Evolutionary conservation across 2,797 vertebrate genomes (phyloP).

Genomic region (Anguilla marmorata): DNA sequence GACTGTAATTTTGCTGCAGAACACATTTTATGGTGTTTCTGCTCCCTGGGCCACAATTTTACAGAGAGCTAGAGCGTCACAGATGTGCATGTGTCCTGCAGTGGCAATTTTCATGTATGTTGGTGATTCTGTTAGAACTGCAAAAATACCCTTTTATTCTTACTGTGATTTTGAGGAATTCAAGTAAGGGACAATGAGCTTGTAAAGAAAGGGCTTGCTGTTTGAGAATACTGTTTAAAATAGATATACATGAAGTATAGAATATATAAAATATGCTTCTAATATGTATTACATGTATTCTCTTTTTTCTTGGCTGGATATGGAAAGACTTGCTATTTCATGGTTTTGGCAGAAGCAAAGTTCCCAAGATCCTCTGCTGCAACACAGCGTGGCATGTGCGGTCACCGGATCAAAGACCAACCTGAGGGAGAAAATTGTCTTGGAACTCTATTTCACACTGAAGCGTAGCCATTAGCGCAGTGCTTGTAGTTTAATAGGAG

Average conservation of each 20-base stretch:
- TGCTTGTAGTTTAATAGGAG: conserved; percentile 50
- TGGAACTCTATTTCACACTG: conserved; percentile 46
- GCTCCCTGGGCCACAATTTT: conserved; percentile 41
- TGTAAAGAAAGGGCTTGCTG: neutral
- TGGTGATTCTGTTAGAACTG: neutral
- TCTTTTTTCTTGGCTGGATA: neutral
- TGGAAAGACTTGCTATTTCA: neutral
- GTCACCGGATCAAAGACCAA: conserved; percentile 38
- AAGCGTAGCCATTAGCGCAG: conserved; percentile 45
- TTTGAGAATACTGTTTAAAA: neutral
- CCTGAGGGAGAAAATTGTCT: conserved; percentile 44
- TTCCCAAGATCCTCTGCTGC: neutral
- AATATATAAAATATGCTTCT: neutral
- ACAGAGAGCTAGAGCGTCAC: conserved; percentile 35
- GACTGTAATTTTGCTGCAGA: conserved; percentile 35
- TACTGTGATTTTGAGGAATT: neutral
- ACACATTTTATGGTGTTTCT: conserved; percentile 38
- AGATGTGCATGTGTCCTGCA: conserved; percentile 43
- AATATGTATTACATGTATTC: neutral
- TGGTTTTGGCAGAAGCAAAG: neutral
- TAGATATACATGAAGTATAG: neutral
- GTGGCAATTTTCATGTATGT: conserved; percentile 23
- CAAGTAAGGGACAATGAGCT: neutral
- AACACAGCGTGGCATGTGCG: conserved; percentile 42
- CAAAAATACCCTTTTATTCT: neutral